These are phyloP conservation scores for Gymnarchus niloticus DNA, from an alignment of 2,113 vertebrate genomes.

Conservation along the genomic window DNA sequence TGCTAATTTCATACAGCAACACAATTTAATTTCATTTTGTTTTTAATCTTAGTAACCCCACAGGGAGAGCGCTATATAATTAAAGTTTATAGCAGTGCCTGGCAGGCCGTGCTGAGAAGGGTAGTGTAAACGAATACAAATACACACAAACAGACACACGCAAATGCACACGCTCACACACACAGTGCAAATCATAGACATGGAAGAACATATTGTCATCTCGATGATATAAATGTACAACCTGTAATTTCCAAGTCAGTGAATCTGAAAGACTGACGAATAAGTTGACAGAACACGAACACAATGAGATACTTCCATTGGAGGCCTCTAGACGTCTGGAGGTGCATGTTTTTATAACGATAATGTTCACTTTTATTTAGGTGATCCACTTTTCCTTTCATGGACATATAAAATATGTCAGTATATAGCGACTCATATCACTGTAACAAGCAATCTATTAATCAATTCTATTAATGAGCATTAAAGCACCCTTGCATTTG, in stretches of 20 bases:
- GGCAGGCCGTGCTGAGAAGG: slow-evolving; percentile 48
- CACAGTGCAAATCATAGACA: background rate
- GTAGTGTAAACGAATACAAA: slow-evolving; percentile 36
- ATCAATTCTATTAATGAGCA: background rate
- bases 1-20: slow-evolving; percentile 54
- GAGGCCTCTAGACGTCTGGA: background rate
- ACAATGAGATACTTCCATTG: background rate
- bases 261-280: slow-evolving; percentile 30
- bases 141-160: slow-evolving; percentile 13
- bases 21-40: slow-evolving; percentile 64
- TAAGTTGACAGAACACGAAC: background rate
- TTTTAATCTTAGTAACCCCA: slow-evolving; percentile 65
- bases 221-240: slow-evolving; percentile 38
- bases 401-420: background rate
- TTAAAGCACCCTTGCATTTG: background rate
- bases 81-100: slow-evolving; percentile 66
- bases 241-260: slow-evolving; percentile 50
- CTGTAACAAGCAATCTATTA: background rate
- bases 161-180: background rate
- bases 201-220: background rate
- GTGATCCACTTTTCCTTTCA: background rate
- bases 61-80: slow-evolving; percentile 66
- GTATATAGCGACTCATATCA: background rate
- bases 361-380: background rate
- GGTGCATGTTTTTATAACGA: background rate